Evolutionary conservation across 2,797 vertebrate species (phyloP).

Genomic region (Luscinia luscinia): DNA sequence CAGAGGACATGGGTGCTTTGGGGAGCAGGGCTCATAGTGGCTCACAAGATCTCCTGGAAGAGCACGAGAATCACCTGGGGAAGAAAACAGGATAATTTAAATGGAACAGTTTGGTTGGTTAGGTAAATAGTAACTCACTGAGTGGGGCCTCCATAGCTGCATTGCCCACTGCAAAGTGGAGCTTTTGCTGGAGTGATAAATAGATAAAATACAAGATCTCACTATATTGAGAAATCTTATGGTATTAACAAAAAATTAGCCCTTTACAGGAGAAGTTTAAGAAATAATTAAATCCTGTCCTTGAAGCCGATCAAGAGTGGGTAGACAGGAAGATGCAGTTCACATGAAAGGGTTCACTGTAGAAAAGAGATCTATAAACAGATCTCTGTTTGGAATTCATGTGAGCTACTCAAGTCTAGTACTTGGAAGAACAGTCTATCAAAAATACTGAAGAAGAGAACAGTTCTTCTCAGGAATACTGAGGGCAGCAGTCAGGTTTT

Average conservation of each 20-base stretch:
- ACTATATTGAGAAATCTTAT: not conserved
- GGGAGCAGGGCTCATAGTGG: not conserved
- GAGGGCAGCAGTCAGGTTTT: not conserved
- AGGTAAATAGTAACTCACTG: not conserved
- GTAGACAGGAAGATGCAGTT: not conserved
- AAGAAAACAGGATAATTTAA: not conserved
- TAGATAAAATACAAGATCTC: not conserved
- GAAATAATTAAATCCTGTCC: not conserved
- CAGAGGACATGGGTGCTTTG: not conserved
- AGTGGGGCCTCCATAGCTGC: not conserved
- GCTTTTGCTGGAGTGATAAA: not conserved
- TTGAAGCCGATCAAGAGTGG: not conserved
- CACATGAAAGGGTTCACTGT: not conserved
- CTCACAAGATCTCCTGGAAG: not conserved
- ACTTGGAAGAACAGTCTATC: not conserved
- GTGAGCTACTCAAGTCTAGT: not conserved
- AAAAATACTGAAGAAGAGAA: not conserved
- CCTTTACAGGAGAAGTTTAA: not conserved
- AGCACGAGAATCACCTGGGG: not conserved
- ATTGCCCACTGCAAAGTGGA: not conserved
- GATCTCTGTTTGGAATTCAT: not conserved
- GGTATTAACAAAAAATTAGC: not conserved
- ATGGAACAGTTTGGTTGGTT: fast-evolving
- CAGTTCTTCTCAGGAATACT: not conserved
- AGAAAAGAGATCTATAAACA: not conserved